Evolutionary conservation across 2,888 invertebrate genomes (phyloP).

Genomic region (Heliconius erato): DNA sequence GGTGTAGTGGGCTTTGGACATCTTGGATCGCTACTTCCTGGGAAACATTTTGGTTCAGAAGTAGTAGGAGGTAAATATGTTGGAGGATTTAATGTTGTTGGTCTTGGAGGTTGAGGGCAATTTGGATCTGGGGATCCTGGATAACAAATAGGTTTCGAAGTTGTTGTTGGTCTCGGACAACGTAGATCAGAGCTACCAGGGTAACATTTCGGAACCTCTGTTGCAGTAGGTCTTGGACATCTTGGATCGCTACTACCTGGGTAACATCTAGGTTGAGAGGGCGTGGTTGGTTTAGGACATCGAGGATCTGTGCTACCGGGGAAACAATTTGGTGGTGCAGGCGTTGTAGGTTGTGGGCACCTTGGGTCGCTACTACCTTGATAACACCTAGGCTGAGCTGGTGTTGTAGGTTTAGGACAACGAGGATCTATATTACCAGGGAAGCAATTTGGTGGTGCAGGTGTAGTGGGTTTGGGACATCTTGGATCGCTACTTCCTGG

Average conservation of each 20-base stretch:
- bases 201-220: slow-evolving; percentile 34
- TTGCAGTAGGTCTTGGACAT: no score
- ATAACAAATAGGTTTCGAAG: background rate
- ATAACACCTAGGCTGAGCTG: slow-evolving; percentile 32
- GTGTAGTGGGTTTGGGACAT: slow-evolving; percentile 56
- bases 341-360: background rate
- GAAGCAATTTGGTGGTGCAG: slow-evolving; percentile 52
- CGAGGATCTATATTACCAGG: slow-evolving; percentile 56
- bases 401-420: slow-evolving; percentile 53
- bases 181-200: slow-evolving; percentile 59
- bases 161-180: slow-evolving; percentile 48
- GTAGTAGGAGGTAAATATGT: slow-evolving; percentile 55
- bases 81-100: slow-evolving; percentile 56
- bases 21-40: slow-evolving; percentile 52
- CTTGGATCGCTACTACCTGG: no score
- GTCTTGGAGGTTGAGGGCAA: slow-evolving; percentile 56
- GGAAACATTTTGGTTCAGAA: slow-evolving; percentile 59
- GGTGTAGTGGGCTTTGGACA: slow-evolving; percentile 54
- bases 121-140: background rate
- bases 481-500: slow-evolving; percentile 56
- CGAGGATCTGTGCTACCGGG: background rate
- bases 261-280: no score
- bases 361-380: background rate
- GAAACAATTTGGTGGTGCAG: background rate
- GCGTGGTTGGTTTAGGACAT: no score